These are phyloP conservation scores for Rafetus swinhoei DNA, from an alignment of 2,113 vertebrate genomes.

Conservation along the genomic window DNA sequence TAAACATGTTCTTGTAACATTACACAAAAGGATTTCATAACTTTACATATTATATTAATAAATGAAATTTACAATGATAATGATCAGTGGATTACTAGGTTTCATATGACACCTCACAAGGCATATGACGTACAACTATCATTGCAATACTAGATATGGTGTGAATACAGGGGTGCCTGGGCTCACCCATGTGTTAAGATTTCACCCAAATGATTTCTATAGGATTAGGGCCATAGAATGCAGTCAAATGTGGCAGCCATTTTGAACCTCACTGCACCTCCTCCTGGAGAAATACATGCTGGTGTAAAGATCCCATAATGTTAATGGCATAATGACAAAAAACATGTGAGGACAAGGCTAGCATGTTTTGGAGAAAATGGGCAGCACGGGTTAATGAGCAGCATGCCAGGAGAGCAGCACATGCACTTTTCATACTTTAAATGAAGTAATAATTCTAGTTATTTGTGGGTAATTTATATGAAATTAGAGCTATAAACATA, in stretches of 20 bases:
- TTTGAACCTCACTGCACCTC: not conserved
- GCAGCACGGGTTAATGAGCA: not conserved
- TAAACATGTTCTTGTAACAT: not conserved
- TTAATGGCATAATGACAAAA: not conserved
- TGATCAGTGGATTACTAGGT: not conserved
- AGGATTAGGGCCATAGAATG: not conserved
- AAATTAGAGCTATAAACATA: not conserved
- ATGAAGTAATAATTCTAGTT: conserved; percentile 13
- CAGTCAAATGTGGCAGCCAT: not conserved
- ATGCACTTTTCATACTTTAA: not conserved
- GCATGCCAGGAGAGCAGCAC: not conserved
- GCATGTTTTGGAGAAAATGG: not conserved
- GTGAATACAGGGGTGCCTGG: not conserved
- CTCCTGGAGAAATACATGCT: not conserved
- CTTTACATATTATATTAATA: not conserved
- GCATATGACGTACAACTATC: not conserved
- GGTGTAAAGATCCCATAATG: not conserved
- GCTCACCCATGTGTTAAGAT: not conserved
- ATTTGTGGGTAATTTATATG: conserved; percentile 15
- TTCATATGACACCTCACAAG: too few species aligned
- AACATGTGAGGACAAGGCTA: not conserved
- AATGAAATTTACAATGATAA: not conserved
- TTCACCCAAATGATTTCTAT: not conserved
- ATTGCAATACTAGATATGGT: not conserved
- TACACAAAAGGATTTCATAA: not conserved